Conservation (phyloP, 2,797 vertebrate species). For the Tympanoctomys barrerae region DNA sequence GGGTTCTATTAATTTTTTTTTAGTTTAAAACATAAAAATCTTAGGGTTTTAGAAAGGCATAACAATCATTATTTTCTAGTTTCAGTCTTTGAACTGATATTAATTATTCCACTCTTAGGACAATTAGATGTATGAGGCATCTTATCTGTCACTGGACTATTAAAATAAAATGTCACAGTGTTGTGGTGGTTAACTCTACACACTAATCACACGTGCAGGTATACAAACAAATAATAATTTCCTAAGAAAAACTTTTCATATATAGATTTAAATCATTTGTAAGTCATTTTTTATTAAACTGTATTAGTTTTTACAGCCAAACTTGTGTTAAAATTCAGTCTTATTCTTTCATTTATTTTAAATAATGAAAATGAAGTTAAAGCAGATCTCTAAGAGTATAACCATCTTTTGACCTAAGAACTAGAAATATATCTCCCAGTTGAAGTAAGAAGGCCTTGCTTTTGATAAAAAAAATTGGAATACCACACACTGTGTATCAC, state of each 20-base stretch:
- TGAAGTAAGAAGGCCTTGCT: neutral
- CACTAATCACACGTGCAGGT: neutral
- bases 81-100: slow-evolving; percentile 30
- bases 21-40: slow-evolving; percentile 53
- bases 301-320: slow-evolving; percentile 1
- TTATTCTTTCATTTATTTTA: slow-evolving; percentile 15
- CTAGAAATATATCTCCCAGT: slow-evolving; percentile 51
- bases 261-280: neutral
- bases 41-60: neutral
- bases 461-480: neutral
- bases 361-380: neutral
- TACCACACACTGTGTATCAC: neutral
- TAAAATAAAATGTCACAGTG: slow-evolving; percentile 29
- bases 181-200: neutral
- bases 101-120: slow-evolving; percentile 29
- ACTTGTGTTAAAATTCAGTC: neutral
- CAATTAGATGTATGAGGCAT: neutral
- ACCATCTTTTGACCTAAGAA: neutral
- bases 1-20: neutral
- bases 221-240: neutral
- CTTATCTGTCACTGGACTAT: neutral
- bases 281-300: neutral
- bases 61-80: neutral
- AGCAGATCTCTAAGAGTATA: slow-evolving; percentile 7
- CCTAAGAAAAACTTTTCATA: neutral